phyloP scores from a whole-genome alignment of 2,797 vertebrate species.

The Catostomus latipinnis region DNA sequence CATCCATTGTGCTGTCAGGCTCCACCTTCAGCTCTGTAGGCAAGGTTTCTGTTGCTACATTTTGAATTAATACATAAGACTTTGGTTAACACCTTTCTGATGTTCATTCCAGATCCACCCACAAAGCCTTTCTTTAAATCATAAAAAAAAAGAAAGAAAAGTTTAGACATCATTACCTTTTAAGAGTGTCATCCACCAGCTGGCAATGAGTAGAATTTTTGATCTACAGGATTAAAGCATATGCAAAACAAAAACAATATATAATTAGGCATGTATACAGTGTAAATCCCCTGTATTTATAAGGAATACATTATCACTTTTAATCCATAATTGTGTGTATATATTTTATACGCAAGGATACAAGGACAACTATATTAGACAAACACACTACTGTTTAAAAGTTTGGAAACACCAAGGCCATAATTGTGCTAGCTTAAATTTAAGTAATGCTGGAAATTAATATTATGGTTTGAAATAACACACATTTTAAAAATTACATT shows the following conservation, averaged over 20 bases:
- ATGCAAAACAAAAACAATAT: background rate
- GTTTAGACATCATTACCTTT: conserved; percentile 17
- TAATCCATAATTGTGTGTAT: no score
- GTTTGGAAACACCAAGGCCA: no score
- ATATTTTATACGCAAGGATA: no score
- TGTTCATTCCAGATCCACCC: background rate
- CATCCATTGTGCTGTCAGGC: background rate
- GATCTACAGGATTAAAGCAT: conserved; percentile 19
- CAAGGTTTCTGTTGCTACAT: background rate
- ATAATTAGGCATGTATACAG: background rate
- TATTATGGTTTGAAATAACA: no score
- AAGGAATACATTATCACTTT: no score
- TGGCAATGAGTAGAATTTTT: conserved; percentile 2
- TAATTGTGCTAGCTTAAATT: no score
- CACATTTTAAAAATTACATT: no score
- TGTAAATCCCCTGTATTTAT: no score
- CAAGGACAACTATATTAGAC: no score
- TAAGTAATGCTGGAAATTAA: no score
- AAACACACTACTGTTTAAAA: no score
- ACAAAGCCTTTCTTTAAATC: no score
- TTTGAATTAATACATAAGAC: background rate
- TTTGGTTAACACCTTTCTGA: background rate
- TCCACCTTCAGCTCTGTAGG: conserved; percentile 19
- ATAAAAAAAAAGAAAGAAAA: background rate
- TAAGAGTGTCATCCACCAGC: conserved; percentile 36